Evolutionary conservation across 1,140 invertebrate species (phyloP).

Genomic region (Drosophila orena): DNA sequence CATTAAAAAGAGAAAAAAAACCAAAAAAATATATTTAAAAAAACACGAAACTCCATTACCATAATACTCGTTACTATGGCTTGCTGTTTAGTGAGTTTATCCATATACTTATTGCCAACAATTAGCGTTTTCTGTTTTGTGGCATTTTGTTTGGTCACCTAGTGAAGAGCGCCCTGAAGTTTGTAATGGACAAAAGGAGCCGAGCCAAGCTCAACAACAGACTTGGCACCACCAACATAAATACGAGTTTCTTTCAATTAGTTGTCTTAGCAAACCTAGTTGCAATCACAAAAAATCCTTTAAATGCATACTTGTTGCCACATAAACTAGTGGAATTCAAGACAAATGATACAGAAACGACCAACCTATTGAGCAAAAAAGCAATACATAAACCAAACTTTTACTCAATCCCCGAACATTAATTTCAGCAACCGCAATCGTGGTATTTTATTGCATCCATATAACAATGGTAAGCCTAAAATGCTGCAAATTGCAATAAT

Average conservation of each 20-base stretch:
- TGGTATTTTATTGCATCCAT: slow-evolving; percentile 86
- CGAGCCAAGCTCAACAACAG: slow-evolving; percentile 36
- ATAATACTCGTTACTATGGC: slow-evolving; percentile 68
- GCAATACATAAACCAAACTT: slow-evolving; percentile 55
- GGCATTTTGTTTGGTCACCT: slow-evolving; percentile 66
- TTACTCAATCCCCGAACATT: slow-evolving; percentile 79
- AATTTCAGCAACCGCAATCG: slow-evolving; percentile 85
- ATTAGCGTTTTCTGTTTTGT: slow-evolving; percentile 53
- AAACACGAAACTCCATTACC: slow-evolving; percentile 42
- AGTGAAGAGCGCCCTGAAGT: slow-evolving; percentile 72
- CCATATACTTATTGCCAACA: slow-evolving; percentile 43
- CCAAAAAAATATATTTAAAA: no score
- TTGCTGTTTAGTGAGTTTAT: slow-evolving; percentile 80
- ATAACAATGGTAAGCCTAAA: slow-evolving; percentile 86
- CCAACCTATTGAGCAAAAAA: slow-evolving; percentile 41
- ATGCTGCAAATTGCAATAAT: slow-evolving; percentile 75
- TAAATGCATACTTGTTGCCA: slow-evolving; percentile 28
- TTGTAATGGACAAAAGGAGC: slow-evolving; percentile 83
- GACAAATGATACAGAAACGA: slow-evolving; percentile 30
- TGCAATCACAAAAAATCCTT: slow-evolving; percentile 48
- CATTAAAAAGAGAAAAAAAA: slow-evolving; percentile 13
- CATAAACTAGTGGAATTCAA: slow-evolving; percentile 47
- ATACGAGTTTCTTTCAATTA: slow-evolving; percentile 51
- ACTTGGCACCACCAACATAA: slow-evolving; percentile 41
- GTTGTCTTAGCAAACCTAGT: slow-evolving; percentile 64